Percentiles rank a stretch among this genome's conserved stretches.
Evolutionary conservation across 2,888 invertebrate genomes (phyloP).

Genomic region (Coleophora flavipennella): DNA sequence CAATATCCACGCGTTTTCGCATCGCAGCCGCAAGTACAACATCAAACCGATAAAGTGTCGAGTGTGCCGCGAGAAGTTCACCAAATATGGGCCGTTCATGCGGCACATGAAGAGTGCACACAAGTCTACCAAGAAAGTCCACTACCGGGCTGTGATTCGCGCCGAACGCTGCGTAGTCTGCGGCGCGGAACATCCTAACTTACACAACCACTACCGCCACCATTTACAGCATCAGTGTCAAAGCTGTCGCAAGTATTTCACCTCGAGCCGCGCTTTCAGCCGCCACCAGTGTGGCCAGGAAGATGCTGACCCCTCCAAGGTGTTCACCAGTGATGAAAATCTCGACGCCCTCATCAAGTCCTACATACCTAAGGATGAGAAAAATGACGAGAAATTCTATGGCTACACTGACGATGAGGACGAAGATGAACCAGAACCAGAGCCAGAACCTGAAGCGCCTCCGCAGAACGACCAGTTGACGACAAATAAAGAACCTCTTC

Average conservation of each 20-base stretch:
- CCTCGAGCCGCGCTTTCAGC: constrained; percentile 44
- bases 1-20: constrained; percentile 63
- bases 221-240: constrained; percentile 72
- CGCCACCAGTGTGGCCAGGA: constrained; percentile 47
- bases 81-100: constrained; percentile 59
- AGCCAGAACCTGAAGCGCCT: constrained; percentile 18
- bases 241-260: constrained; percentile 56
- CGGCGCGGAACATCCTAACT: constrained; percentile 70
- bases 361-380: constrained; percentile 51
- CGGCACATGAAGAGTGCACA: constrained; percentile 55
- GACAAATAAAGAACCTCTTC: constrained; percentile 13
- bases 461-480: neutral
- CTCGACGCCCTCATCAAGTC: constrained; percentile 42
- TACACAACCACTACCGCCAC: constrained; percentile 75
- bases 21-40: constrained; percentile 58
- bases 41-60: constrained; percentile 59
- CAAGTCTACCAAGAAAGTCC: constrained; percentile 49
- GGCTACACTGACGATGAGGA: constrained; percentile 47
- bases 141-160: constrained; percentile 50
- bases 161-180: constrained; percentile 75
- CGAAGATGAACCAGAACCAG: constrained; percentile 21
- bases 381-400: constrained; percentile 58
- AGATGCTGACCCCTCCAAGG: constrained; percentile 49
- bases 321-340: constrained; percentile 48
- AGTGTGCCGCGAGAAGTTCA: constrained; percentile 54